Evolutionary conservation across 2,797 vertebrate species (phyloP).

Genomic region (Periophthalmus magnuspinnatus): DNA sequence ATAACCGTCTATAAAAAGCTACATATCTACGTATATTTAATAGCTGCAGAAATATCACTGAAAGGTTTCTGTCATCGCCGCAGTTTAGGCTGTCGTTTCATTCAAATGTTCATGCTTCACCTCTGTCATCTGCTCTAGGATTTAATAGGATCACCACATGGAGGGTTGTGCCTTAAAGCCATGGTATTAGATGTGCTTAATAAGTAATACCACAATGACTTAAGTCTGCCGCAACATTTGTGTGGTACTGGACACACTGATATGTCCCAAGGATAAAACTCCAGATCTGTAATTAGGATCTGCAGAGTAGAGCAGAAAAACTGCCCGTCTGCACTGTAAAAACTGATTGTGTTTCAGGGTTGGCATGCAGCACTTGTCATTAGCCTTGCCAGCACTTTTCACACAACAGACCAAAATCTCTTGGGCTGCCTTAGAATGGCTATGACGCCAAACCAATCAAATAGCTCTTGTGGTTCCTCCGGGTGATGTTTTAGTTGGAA

Average conservation of each 20-base stretch:
- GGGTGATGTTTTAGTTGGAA: conserved; percentile 55
- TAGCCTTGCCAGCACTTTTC: conserved; percentile 48
- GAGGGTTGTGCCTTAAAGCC: conserved; percentile 20
- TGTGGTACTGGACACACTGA: conserved; percentile 51
- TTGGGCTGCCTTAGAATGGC: conserved; percentile 37
- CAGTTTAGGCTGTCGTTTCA: conserved; percentile 37
- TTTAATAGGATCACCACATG: conserved; percentile 16
- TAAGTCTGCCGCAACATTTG: conserved; percentile 27
- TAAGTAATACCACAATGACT: conserved; percentile 41
- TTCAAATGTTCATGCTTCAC: conserved; percentile 39
- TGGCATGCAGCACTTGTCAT: conserved; percentile 49
- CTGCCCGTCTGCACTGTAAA: conserved; percentile 42
- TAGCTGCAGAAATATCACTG: conserved; percentile 41
- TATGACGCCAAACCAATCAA: conserved; percentile 38
- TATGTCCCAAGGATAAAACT: conserved; percentile 47
- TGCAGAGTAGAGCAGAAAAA: conserved; percentile 43
- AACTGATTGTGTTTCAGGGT: conserved; percentile 54
- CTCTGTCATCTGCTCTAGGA: conserved; percentile 32
- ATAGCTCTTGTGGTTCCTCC: conserved; percentile 47
- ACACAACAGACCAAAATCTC: conserved; percentile 45
- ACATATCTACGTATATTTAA: conserved; percentile 41
- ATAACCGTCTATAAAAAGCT: conserved; percentile 7
- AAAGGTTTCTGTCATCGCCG: conserved; percentile 44
- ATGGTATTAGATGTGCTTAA: conserved; percentile 34
- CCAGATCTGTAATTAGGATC: conserved; percentile 59